A percentile compares a stretch with the other conserved stretches of the same genome.
phyloP scores from a whole-genome alignment of 2,797 vertebrate genomes.

The Epinephelus malabaricus region DNA sequence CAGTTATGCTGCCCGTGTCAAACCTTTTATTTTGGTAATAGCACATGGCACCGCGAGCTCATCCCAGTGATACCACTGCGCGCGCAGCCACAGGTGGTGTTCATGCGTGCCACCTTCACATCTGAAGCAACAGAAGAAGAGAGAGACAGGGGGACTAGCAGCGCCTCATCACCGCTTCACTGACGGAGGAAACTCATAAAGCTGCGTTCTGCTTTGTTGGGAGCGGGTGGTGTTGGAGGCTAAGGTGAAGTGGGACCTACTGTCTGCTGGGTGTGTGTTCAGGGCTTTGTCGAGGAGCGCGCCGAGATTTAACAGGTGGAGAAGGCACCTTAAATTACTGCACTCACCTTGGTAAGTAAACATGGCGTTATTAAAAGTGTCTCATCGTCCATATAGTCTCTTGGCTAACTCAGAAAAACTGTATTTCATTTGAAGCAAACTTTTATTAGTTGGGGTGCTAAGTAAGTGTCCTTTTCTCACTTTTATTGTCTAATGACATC shows the following conservation, averaged over 20 bases:
- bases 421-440: background rate
- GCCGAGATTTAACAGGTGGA: constrained; percentile 60
- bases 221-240: background rate
- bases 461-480: background rate
- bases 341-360: constrained; percentile 63
- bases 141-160: background rate
- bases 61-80: constrained; percentile 35
- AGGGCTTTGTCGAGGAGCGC: constrained; percentile 6
- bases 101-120: constrained; percentile 23
- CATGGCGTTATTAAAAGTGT: background rate
- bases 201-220: constrained; percentile 16
- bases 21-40: constrained; percentile 82
- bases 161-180: background rate
- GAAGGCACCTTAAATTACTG: constrained; percentile 16
- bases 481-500: background rate
- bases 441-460: background rate
- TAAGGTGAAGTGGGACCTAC: constrained; percentile 25
- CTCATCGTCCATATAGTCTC: background rate
- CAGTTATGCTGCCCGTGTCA: constrained; percentile 56
- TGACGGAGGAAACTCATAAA: background rate
- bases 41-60: constrained; percentile 80
- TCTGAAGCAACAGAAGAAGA: constrained; percentile 1
- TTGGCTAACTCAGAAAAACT: background rate
- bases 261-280: background rate
- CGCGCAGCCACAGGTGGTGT: constrained; percentile 68